Conservation (phyloP, 2,888 invertebrate genomes). For the Tyria jacobaeae region DNA sequence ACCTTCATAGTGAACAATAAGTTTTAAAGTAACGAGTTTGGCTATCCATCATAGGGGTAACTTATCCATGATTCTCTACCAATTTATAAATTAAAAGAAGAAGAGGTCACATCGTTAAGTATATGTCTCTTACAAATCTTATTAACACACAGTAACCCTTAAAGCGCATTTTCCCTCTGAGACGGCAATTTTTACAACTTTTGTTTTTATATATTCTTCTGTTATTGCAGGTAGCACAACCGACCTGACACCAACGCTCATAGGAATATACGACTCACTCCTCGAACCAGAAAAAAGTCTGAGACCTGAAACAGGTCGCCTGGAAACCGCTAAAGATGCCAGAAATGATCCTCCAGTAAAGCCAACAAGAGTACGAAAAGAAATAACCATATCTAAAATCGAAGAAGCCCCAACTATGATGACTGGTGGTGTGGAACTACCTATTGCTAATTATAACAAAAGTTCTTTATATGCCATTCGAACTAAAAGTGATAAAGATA, state of each 20-base stretch:
- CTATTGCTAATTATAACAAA: conserved; percentile 76
- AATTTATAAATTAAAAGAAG: too few species aligned
- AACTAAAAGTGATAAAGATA: conserved; percentile 79
- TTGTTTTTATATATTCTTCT: conserved; percentile 43
- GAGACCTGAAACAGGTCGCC: conserved; percentile 64
- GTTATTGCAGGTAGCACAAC: conserved; percentile 92
- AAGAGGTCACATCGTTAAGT: too few species aligned
- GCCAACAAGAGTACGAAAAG: conserved; percentile 53
- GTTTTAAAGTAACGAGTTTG: too few species aligned
- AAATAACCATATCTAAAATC: conserved; percentile 47
- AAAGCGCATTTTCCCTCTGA: too few species aligned
- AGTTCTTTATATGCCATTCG: conserved; percentile 75
- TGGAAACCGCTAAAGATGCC: conserved; percentile 82
- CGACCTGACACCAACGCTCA: conserved; percentile 94
- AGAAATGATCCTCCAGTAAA: conserved; percentile 79
- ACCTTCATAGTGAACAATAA: not conserved
- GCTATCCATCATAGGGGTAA: too few species aligned
- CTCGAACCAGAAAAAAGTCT: conserved; percentile 81
- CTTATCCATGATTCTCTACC: too few species aligned
- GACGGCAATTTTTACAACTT: too few species aligned
- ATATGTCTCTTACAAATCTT: too few species aligned
- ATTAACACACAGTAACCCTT: too few species aligned
- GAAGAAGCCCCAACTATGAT: conserved; percentile 68
- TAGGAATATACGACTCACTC: conserved; percentile 95
- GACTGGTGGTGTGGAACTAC: conserved; percentile 76